phyloP scores from a whole-genome alignment of 2,797 vertebrate genomes.

The Tokudaia tokunoshimensis region DNA sequence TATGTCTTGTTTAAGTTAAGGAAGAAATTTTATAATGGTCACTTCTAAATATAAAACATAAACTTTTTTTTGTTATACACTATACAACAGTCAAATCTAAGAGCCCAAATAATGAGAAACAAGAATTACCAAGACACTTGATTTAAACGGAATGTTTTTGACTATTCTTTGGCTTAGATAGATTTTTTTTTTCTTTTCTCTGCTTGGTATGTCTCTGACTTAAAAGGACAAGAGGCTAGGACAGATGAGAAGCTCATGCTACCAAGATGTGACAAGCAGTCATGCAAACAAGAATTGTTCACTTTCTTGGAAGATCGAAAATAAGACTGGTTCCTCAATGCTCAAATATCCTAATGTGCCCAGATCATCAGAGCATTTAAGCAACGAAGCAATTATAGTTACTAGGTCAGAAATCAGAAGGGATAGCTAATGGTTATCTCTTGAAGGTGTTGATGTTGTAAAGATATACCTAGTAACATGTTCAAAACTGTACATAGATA shows the following conservation, averaged over 20 bases:
- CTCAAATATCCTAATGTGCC: not conserved
- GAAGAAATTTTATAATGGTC: not conserved
- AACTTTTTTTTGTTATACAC: constrained; percentile 17
- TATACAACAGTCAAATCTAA: constrained; percentile 42
- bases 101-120: constrained; percentile 33
- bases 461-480: not conserved
- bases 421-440: not conserved
- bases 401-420: not conserved
- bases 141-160: constrained; percentile 17
- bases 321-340: not conserved
- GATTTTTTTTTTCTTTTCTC: not conserved
- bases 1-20: not conserved
- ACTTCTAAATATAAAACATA: not conserved
- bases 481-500: not conserved
- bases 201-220: constrained; percentile 21
- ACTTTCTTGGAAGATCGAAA: not conserved
- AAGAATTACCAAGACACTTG: constrained; percentile 22
- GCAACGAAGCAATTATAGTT: not conserved
- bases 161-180: not conserved
- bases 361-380: not conserved
- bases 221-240: constrained; percentile 28
- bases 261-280: not conserved
- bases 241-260: not conserved
- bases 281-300: constrained; percentile 17
- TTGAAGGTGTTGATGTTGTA: not conserved